These are phyloP conservation scores for Octopus sinensis DNA, from an alignment of 1,140 invertebrate genomes.

Conservation along the genomic window DNA sequence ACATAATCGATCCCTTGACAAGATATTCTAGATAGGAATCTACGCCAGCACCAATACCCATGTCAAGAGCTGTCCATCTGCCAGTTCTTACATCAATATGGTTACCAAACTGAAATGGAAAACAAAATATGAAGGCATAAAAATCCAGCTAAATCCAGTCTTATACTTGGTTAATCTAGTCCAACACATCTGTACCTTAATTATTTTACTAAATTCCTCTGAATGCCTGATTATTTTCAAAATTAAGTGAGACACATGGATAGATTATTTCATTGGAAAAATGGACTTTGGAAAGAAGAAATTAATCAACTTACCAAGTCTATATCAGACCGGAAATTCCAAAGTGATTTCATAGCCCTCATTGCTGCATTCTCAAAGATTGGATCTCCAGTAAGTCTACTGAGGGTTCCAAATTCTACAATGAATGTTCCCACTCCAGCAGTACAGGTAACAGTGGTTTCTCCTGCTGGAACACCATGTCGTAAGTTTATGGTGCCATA, in stretches of 20 bases:
- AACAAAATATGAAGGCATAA: slow-evolving; percentile 6
- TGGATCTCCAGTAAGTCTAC: slow-evolving; percentile 84
- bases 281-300: neutral
- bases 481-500: slow-evolving; percentile 83
- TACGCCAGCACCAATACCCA: slow-evolving; percentile 86
- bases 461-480: slow-evolving; percentile 87
- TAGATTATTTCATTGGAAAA: too few species aligned
- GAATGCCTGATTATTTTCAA: too few species aligned
- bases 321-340: slow-evolving; percentile 80
- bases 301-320: slow-evolving; percentile 65
- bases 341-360: slow-evolving; percentile 84
- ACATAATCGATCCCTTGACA: slow-evolving; percentile 82
- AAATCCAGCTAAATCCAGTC: slow-evolving; percentile 68
- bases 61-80: slow-evolving; percentile 94
- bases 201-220: too few species aligned
- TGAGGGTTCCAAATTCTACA: slow-evolving; percentile 93
- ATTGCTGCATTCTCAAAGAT: slow-evolving; percentile 90
- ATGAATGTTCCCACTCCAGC: slow-evolving; percentile 97
- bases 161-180: too few species aligned
- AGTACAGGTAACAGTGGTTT: slow-evolving; percentile 95
- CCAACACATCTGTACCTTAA: too few species aligned
- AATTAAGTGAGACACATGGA: too few species aligned
- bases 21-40: slow-evolving; percentile 99
- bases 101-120: slow-evolving; percentile 73
- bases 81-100: slow-evolving; percentile 94